phyloP scores from a whole-genome alignment of 2,888 invertebrate genomes.

The Drosophila austrosaltans region DNA sequence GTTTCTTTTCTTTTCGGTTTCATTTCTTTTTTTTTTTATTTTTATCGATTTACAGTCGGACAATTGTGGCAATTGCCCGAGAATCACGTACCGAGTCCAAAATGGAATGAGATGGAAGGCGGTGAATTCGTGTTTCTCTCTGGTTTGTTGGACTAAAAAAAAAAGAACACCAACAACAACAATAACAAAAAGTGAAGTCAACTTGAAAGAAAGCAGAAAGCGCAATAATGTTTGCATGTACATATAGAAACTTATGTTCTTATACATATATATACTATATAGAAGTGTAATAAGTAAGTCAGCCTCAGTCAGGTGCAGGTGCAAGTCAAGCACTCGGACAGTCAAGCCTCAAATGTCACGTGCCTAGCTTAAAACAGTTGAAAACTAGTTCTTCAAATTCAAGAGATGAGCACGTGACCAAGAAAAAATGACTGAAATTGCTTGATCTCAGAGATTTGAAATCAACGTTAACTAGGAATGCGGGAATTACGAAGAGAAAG shows the following conservation, averaged over 20 bases:
- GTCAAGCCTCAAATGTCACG: constrained; percentile 52
- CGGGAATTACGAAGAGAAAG: neutral
- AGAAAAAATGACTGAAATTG: neutral
- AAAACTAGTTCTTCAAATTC: constrained; percentile 9
- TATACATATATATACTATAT: constrained; percentile 51
- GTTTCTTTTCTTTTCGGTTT: constrained; percentile 11
- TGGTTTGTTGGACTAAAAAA: constrained; percentile 5
- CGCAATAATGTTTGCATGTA: constrained; percentile 6
- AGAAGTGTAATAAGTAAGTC: constrained; percentile 3
- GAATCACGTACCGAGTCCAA: constrained; percentile 64
- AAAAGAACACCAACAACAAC: neutral
- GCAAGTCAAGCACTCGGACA: constrained; percentile 17
- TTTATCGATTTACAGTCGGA: constrained; percentile 48
- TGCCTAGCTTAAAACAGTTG: constrained; percentile 21
- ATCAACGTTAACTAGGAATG: neutral
- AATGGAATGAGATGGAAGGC: constrained; percentile 27
- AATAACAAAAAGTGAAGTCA: constrained; percentile 3
- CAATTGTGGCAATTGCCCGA: constrained; percentile 51
- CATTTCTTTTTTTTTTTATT: constrained; percentile 21
- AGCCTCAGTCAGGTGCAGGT: constrained; percentile 35
- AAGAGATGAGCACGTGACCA: constrained; percentile 11
- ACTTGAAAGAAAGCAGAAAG: constrained; percentile 9
- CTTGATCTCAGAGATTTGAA: neutral
- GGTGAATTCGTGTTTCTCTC: constrained; percentile 9
- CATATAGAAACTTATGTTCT: constrained; percentile 33